Conservation (phyloP, 2,113 vertebrate genomes). For the Thunnus maccoyii region DNA sequence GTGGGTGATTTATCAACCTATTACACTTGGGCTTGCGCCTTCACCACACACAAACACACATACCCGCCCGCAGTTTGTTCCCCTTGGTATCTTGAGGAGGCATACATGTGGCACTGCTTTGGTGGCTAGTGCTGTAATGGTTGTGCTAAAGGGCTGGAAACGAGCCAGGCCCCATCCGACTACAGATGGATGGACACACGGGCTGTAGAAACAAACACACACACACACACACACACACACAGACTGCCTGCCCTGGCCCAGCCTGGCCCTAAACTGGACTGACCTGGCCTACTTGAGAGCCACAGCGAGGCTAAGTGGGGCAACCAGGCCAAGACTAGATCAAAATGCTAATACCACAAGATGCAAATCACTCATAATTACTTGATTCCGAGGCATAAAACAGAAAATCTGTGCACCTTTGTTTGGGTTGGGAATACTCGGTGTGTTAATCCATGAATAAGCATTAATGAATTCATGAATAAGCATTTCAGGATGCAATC, state of each 20-base stretch:
- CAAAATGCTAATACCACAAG: conserved; percentile 28
- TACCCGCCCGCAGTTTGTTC: conserved; percentile 19
- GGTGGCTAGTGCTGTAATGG: conserved; percentile 65
- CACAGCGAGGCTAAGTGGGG: conserved; percentile 37
- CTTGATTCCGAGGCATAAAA: conserved; percentile 11
- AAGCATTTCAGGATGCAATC: conserved; percentile 34
- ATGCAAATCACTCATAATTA: conserved; percentile 42
- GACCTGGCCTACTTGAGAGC: conserved; percentile 30
- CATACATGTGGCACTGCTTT: conserved; percentile 50
- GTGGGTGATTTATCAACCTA: conserved; percentile 74
- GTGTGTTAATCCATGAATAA: not conserved
- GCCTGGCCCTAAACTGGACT: not conserved
- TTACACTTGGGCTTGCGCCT: conserved; percentile 65
- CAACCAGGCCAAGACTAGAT: conserved; percentile 23
- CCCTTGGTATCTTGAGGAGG: conserved; percentile 49
- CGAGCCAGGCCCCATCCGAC: conserved; percentile 61
- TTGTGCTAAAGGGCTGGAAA: conserved; percentile 68
- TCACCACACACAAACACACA: conserved; percentile 12
- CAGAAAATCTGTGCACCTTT: conserved; percentile 9
- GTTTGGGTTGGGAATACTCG: conserved; percentile 3
- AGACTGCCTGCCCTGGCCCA: conserved; percentile 1
- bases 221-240: conserved; percentile 1
- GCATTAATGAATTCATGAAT: conserved; percentile 24
- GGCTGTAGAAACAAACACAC: conserved; percentile 11
- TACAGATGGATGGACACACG: conserved; percentile 66